Base-by-base conservation (phyloP, 64 coral and sea anemone species). In the Stylophora pistillata region DNA sequence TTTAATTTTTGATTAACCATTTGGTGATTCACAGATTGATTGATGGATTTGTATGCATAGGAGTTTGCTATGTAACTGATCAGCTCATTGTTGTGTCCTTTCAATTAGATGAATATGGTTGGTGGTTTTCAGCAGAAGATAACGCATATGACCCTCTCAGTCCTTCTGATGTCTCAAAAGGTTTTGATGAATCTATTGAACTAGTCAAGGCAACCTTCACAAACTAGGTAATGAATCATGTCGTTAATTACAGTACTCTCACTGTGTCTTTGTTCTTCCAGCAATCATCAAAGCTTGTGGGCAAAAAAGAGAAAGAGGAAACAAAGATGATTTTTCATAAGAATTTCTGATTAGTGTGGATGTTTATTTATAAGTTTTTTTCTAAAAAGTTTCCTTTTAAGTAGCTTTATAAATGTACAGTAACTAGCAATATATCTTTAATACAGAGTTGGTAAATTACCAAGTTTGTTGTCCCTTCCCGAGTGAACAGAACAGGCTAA, bases 51-150 rank as follows among this genome's bases (percentile, higher is more conserved):
- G 2, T n/a, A n/a, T n/a, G n/a, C n/a, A n/a, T n/a, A n/a, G 37
- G 37, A 41, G 6, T 41, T 41, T 41, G 37, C 37, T 41, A 41
- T 41, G 37, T 41, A 41, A 41, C 6, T 41, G 2, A 41, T 41
- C 23, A 32, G 15, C 47, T 74, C 16, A n/a, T n/a, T n/a, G 5
- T 70, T 71, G 87, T 66, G 70, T 23, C 29, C 55, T 28, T 47
- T 93, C 74, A 78, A 52, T 56, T 21, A 62, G 87, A 96, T 75
- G 93, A 93, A 87, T 99, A 79, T 93, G 97, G 97, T 61, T 99
- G 97, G 97, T 99, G 97, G 93, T 99, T 99, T 87, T 99, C 97
- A 70, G 88, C 87, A 23, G 76, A 86, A 84, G 87, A 95, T 78
- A 78, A 99, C 59, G 88, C 90, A 2, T 99, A 99, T 87, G 91